Conservation (phyloP, 2,888 invertebrate genomes). For the Amitus sp. region DNA sequence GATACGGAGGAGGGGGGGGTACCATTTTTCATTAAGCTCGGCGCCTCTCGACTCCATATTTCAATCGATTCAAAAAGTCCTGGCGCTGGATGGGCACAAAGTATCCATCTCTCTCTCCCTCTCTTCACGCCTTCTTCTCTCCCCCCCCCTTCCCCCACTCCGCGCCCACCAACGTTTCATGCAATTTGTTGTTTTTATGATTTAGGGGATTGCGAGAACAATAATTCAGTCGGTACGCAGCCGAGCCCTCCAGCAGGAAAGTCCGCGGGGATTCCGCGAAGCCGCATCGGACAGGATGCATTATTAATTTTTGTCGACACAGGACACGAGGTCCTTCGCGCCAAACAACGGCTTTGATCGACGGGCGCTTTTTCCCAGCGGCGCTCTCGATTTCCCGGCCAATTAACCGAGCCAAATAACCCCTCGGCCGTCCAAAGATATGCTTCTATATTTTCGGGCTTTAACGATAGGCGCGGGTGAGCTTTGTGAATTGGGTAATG, state of each 20-base stretch:
- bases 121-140: background rate
- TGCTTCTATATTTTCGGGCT: too few relatives aligned
- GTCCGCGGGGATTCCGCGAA: conserved; percentile 53
- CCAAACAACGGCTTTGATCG: background rate
- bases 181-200: conserved; percentile 62
- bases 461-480: too few relatives aligned
- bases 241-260: conserved; percentile 51
- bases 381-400: background rate
- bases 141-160: background rate
- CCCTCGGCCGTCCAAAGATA: too few relatives aligned
- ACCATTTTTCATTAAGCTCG: conserved; percentile 57
- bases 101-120: conserved; percentile 16
- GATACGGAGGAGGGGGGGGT: conserved; percentile 47
- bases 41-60: conserved; percentile 50
- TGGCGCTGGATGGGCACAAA: conserved; percentile 30
- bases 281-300: conserved; percentile 35
- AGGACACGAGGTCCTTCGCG: background rate
- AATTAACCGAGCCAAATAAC: background rate
- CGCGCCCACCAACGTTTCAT: conserved; percentile 30
- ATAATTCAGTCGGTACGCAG: conserved; percentile 55
- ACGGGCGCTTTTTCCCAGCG: background rate
- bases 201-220: conserved; percentile 53
- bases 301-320: conserved; percentile 51
- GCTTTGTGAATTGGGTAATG: too few relatives aligned
- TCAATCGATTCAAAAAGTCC: conserved; percentile 56